Evolutionary conservation across 2,113 vertebrate genomes (phyloP).

Genomic region (Cephalophus harveyi): DNA sequence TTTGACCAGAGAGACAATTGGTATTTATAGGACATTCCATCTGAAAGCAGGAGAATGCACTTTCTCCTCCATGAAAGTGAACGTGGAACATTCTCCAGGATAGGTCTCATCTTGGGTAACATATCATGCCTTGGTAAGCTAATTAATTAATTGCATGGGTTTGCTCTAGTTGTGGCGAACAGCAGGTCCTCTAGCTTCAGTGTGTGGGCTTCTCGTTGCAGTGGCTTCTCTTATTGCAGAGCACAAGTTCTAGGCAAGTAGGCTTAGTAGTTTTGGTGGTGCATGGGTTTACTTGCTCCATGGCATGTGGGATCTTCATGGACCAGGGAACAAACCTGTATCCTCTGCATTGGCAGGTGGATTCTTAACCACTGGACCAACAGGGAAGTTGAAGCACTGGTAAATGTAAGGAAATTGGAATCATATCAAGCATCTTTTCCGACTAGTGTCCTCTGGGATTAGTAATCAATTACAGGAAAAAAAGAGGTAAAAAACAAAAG

Average conservation of each 20-base stretch:
- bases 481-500: background rate
- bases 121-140: background rate
- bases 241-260: background rate
- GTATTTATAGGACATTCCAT: background rate
- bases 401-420: background rate
- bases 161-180: background rate
- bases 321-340: background rate
- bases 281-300: background rate
- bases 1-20: background rate
- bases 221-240: background rate
- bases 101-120: background rate
- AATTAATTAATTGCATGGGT: background rate
- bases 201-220: background rate
- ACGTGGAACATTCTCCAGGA: background rate
- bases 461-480: background rate
- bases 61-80: background rate
- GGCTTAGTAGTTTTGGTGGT: background rate
- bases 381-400: background rate
- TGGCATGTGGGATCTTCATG: background rate
- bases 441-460: background rate
- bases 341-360: background rate
- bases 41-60: background rate
- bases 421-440: background rate
- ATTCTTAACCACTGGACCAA: background rate
- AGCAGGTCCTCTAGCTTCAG: background rate